These are phyloP conservation scores for Picus viridis DNA, from an alignment of 2,797 vertebrate genomes.

Conservation along the genomic window DNA sequence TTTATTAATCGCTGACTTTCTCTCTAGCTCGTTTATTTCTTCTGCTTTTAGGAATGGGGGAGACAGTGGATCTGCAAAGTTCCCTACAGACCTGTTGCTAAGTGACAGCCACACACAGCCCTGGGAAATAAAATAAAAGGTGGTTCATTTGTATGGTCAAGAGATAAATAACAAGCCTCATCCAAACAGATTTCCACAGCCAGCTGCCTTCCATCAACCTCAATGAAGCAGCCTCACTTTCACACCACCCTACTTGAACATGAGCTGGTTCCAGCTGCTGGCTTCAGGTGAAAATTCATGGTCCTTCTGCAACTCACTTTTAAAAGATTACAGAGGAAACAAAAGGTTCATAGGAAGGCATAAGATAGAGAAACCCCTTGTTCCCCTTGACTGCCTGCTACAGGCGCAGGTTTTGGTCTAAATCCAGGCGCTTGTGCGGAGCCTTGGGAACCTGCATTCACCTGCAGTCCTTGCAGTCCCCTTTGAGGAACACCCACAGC, in stretches of 20 bases:
- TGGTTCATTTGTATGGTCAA: neutral
- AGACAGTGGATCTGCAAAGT: constrained; percentile 25
- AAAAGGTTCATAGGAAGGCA: neutral
- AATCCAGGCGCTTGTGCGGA: rapidly evolving
- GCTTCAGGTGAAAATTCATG: neutral
- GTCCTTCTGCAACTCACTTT: constrained; percentile 37
- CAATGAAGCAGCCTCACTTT: neutral
- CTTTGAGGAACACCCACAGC: neutral
- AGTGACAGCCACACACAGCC: constrained; percentile 59
- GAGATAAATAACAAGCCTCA: constrained; percentile 8
- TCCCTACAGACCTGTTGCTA: constrained; percentile 74
- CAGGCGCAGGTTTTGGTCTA: rapidly evolving
- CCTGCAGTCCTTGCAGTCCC: constrained; percentile 3
- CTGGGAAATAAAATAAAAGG: neutral
- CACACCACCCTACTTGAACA: neutral
- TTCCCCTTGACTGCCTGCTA: neutral
- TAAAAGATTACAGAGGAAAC: neutral
- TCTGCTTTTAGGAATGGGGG: neutral
- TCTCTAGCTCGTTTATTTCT: neutral
- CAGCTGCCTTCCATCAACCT: neutral
- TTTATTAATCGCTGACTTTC: neutral
- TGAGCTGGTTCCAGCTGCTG: neutral
- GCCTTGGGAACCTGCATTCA: neutral
- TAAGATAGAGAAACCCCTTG: neutral
- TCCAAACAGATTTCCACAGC: neutral